Evolutionary conservation across 2,113 vertebrate genomes (phyloP).

Genomic region (Vulpes lagopus): DNA sequence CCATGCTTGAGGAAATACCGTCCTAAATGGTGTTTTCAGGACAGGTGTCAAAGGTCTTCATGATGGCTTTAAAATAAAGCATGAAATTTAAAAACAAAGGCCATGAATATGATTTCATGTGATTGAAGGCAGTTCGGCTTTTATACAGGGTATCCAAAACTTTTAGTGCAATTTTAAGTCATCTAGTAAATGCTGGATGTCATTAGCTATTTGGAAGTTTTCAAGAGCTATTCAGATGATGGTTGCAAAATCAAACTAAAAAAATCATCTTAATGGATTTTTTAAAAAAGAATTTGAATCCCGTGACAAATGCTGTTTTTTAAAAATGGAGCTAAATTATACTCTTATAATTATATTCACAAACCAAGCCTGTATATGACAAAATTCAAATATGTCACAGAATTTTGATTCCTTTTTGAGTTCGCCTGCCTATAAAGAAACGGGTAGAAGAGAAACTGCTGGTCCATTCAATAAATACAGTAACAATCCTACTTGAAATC

Average conservation of each 20-base stretch:
- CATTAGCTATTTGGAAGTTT: slow-evolving; percentile 3
- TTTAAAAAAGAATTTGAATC: slow-evolving; percentile 18
- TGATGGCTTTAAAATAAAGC: slow-evolving; percentile 54
- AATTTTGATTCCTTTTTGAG: slow-evolving; percentile 45
- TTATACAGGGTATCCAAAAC: slow-evolving; percentile 53
- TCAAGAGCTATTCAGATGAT: slow-evolving; percentile 29
- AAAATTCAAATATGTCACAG: slow-evolving; percentile 33
- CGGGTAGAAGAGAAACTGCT: background rate
- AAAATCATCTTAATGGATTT: slow-evolving; percentile 13
- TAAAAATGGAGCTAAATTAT: slow-evolving; percentile 44
- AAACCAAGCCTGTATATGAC: background rate
- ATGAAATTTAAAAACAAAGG: background rate
- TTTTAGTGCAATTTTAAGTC: slow-evolving; percentile 63
- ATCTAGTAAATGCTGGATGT: slow-evolving; percentile 57
- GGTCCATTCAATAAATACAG: background rate
- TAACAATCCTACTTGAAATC: slow-evolving; percentile 42
- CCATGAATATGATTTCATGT: slow-evolving; percentile 43
- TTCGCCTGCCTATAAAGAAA: background rate
- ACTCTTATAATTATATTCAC: slow-evolving; percentile 54
- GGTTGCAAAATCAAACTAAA: background rate
- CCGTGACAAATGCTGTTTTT: slow-evolving; percentile 47
- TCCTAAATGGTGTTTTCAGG: slow-evolving; percentile 13
- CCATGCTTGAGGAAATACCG: background rate
- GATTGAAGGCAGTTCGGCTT: slow-evolving; percentile 25
- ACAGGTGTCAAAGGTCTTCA: background rate